Evolutionary conservation across 2,888 invertebrate genomes (phyloP), one percentile per base, ranked within the genome.

Genomic region (Gastracanthus pulcherrimus): DNA sequence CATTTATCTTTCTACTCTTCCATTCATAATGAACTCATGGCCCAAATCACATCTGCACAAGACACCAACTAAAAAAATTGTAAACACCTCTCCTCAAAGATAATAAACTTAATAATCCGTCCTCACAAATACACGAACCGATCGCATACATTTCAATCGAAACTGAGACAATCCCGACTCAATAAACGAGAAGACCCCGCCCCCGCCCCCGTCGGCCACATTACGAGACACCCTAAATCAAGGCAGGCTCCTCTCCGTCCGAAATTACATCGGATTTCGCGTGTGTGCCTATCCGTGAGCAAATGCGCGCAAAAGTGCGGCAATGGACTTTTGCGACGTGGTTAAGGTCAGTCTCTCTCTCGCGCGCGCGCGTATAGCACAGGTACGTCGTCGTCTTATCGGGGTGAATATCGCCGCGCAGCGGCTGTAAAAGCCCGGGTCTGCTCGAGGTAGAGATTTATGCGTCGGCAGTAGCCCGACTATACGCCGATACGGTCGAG

Each of bases 391-490:
- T 55, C 55, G 55, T 3, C n/a, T 55, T 55, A 55, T 55, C 48
- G 7, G 19, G 19, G 26, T 11, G 29, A 34, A 13, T 29, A 51
- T 41, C 19, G 11, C 60, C 26, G 34, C 16, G 48, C 70, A 70
- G 70, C 62, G 62, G 36, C 64, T n/a, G 34, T 71, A 60, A 41
- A 29, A 41, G 41, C 58, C 29, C 26, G 72, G 26, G 38, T 55
- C 11, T 26, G 9, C 45, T 13, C 55, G 23, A 71, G n/a, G n/a
- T n/a, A n/a, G n/a, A n/a, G 29, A 58, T 58, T 55, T 58, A 72
- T 60, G 72, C 36, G 58, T 16, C 19, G 29, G 69, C 48, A 69
- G 29, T 29, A n/a, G 66, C 67, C 23, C 19, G 26, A 55, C 55
- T 55, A 26, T 62, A n/a, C 23, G 60, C 48, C 48, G 69, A 51